Evolutionary conservation across 2,797 vertebrate species (phyloP).

Genomic region (Melanotaenia parkinsoni): DNA sequence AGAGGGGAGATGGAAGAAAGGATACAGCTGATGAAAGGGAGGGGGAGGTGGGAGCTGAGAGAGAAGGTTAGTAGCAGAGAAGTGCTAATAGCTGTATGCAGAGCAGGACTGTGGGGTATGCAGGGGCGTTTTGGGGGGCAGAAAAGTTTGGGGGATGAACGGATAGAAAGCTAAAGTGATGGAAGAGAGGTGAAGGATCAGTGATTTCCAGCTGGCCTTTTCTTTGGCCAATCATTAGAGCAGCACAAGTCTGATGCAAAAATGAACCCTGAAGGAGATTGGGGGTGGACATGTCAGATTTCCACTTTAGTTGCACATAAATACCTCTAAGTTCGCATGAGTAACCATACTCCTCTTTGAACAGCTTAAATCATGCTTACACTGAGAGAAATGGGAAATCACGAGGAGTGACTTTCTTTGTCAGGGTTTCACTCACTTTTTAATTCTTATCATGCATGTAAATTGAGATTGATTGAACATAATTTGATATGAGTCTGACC

Average conservation of each 20-base stretch:
- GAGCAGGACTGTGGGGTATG: conserved; percentile 57
- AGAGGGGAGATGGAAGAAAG: conserved; percentile 19
- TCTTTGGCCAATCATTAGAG: conserved; percentile 74
- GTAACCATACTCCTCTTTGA: not conserved
- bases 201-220: conserved; percentile 76
- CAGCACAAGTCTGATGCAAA: conserved; percentile 63
- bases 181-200: conserved; percentile 63
- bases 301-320: not conserved
- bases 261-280: conserved; percentile 61
- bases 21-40: not conserved
- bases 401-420: too few relatives aligned
- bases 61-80: conserved; percentile 67
- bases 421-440: not conserved
- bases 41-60: conserved; percentile 40
- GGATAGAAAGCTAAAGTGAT: conserved; percentile 37
- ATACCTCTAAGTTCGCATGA: not conserved
- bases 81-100: conserved; percentile 72
- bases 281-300: not conserved
- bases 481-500: not conserved
- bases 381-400: not conserved
- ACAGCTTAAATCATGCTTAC: not conserved
- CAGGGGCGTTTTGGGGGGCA: conserved; percentile 17
- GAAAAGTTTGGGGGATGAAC: not conserved
- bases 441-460: not conserved
- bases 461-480: not conserved